These are phyloP conservation scores for Holothuria glaberrima DNA, from an alignment of 35 echinoderm and acorn worm genomes.

Conservation along the genomic window DNA sequence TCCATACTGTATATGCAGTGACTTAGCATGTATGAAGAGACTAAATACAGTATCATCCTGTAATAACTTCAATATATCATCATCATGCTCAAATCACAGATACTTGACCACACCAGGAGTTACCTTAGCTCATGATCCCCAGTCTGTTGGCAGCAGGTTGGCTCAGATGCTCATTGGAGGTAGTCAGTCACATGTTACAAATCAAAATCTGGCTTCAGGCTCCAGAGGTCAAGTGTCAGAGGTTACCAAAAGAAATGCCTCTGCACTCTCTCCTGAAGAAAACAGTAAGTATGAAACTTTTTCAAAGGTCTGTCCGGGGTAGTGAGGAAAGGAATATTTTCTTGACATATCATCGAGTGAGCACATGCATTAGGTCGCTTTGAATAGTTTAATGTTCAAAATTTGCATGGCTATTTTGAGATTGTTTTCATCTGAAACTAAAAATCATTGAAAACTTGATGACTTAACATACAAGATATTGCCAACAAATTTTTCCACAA, in stretches of 20 bases:
- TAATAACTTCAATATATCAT: background rate
- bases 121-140: constrained; percentile 57
- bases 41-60: no score
- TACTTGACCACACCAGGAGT: constrained; percentile 71
- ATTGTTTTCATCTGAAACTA: no score
- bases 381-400: no score
- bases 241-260: background rate
- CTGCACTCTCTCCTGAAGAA: constrained; percentile 4
- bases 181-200: constrained; percentile 14
- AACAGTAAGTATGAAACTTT: constrained; percentile 34
- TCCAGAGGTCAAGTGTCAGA: constrained; percentile 26
- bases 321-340: background rate
- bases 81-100: constrained; percentile 24
- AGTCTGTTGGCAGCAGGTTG: constrained; percentile 72
- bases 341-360: no score
- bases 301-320: no score
- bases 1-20: no score
- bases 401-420: no score
- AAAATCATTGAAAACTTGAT: no score
- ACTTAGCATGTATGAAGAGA: no score
- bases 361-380: no score
- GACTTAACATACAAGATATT: no score
- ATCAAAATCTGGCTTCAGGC: background rate
- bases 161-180: constrained; percentile 71
- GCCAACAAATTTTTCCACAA: no score